Conservation (phyloP, 2,797 vertebrate genomes). For the Acipenser oxyrinchus region DNA sequence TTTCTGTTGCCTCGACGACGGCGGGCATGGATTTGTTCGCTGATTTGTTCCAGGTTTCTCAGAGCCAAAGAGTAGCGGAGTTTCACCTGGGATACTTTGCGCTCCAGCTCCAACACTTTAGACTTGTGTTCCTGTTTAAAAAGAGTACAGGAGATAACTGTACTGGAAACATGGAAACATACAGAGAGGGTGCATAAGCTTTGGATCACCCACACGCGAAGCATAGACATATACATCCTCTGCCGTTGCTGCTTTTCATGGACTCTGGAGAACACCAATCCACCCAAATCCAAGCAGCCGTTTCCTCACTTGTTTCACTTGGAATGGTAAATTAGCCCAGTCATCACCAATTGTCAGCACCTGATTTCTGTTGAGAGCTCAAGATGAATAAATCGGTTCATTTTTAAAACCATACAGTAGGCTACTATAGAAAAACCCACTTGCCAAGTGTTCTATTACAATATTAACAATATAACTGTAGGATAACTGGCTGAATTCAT, state of each 20-base stretch:
- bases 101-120: slow-evolving; percentile 75
- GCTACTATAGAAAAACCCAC: neutral
- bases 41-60: slow-evolving; percentile 84
- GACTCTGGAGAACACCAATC: no score
- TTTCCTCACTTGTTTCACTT: no score
- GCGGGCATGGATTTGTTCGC: slow-evolving; percentile 85
- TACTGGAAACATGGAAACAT: no score
- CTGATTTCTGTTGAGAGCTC: no score
- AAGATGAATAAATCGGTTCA: no score
- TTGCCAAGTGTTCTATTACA: neutral
- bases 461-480: neutral
- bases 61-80: slow-evolving; percentile 78
- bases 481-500: neutral
- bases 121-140: slow-evolving; percentile 76
- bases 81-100: slow-evolving; percentile 75
- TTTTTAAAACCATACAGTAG: no score
- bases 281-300: no score
- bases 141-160: slow-evolving; percentile 11
- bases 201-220: neutral
- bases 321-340: no score
- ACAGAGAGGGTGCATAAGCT: no score
- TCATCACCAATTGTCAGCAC: no score
- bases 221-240: no score
- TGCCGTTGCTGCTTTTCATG: no score
- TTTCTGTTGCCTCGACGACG: slow-evolving; percentile 27